These are phyloP conservation scores for Oostethus manadensis DNA, from an alignment of 2,113 vertebrate genomes.

Conservation along the genomic window DNA sequence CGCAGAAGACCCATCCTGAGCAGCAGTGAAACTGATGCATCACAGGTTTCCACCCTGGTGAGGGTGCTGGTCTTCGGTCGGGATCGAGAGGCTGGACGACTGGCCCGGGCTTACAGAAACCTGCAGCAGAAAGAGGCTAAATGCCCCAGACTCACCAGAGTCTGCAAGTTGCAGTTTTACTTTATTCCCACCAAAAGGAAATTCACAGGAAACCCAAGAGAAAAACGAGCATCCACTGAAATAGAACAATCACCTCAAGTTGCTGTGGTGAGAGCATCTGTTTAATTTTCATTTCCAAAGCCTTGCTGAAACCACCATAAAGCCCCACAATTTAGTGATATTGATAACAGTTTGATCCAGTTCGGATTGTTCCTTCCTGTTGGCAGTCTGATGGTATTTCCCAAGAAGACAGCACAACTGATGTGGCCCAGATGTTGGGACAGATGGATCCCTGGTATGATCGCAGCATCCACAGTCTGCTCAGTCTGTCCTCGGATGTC, in stretches of 20 bases:
- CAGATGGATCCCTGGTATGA: slow-evolving; percentile 93
- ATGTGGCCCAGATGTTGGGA: slow-evolving; percentile 85
- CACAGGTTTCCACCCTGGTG: slow-evolving; percentile 56
- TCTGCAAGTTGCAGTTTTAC: slow-evolving; percentile 88
- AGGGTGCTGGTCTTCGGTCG: slow-evolving; percentile 89
- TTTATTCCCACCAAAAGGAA: slow-evolving; percentile 81
- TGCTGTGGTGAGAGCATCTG: slow-evolving; percentile 35
- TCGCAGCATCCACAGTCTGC: slow-evolving; percentile 83
- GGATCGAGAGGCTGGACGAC: slow-evolving; percentile 83
- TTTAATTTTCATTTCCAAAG: background rate
- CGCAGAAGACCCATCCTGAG: slow-evolving; percentile 85
- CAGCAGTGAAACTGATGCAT: slow-evolving; percentile 58
- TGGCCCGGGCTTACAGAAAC: slow-evolving; percentile 85
- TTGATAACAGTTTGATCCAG: no score
- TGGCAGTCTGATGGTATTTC: slow-evolving; percentile 29
- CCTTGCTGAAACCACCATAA: background rate
- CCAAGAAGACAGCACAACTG: slow-evolving; percentile 74
- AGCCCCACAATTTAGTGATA: background rate
- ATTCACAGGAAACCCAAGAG: slow-evolving; percentile 16
- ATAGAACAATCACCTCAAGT: slow-evolving; percentile 40
- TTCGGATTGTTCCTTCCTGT: background rate
- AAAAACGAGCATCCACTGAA: slow-evolving; percentile 20
- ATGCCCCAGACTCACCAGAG: slow-evolving; percentile 77
- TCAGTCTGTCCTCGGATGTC: slow-evolving; percentile 82
- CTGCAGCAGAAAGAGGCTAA: slow-evolving; percentile 82